phyloP scores from a whole-genome alignment of 1,140 invertebrate species.

The Drosophila pruinosa region DNA sequence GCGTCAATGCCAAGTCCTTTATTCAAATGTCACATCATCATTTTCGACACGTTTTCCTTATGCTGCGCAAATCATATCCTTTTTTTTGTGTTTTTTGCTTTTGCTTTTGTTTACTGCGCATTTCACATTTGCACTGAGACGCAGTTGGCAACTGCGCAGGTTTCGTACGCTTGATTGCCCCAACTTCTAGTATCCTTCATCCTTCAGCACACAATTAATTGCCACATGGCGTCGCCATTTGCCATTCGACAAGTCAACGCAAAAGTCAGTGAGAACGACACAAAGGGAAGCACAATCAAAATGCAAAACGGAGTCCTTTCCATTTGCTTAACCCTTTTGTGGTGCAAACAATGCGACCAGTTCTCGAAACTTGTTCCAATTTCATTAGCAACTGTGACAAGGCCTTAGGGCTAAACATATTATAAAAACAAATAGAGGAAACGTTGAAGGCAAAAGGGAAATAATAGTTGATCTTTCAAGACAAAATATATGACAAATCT shows the following conservation, averaged over 20 bases:
- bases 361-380: slow-evolving; percentile 4
- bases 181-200: not conserved
- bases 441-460: not conserved
- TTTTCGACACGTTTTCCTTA: slow-evolving; percentile 40
- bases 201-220: slow-evolving; percentile 22
- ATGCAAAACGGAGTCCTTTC: slow-evolving; percentile 28
- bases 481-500: too few species aligned
- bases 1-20: slow-evolving; percentile 54
- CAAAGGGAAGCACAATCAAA: slow-evolving; percentile 24
- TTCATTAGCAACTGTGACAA: slow-evolving; percentile 8
- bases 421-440: not conserved
- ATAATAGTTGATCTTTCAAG: too few species aligned
- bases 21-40: slow-evolving; percentile 68
- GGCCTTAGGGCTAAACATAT: not conserved
- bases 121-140: slow-evolving; percentile 35
- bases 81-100: not conserved
- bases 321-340: slow-evolving; percentile 44
- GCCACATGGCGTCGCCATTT: slow-evolving; percentile 33
- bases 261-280: slow-evolving; percentile 26
- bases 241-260: slow-evolving; percentile 10
- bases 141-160: slow-evolving; percentile 68
- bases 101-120: slow-evolving; percentile 43
- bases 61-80: slow-evolving; percentile 24
- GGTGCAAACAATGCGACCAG: slow-evolving; percentile 4
- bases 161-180: slow-evolving; percentile 7